These are phyloP conservation scores for Emmelina monodactyla DNA, from an alignment of 2,888 invertebrate genomes.

Conservation along the genomic window DNA sequence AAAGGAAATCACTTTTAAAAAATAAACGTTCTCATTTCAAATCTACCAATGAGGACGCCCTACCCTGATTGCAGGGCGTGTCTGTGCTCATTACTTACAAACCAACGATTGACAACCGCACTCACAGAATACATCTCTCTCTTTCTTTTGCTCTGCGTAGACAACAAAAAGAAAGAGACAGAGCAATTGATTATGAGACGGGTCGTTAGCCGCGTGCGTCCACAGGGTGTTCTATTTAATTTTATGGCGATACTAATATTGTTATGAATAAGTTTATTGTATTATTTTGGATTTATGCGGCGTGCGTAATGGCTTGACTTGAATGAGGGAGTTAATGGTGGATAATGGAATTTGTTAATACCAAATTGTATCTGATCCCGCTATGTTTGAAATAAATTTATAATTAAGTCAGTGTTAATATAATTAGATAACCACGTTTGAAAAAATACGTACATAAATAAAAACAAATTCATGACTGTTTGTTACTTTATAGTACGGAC, in stretches of 20 bases:
- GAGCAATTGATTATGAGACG: slow-evolving; percentile 25
- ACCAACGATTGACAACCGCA: slow-evolving; percentile 17
- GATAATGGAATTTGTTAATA: slow-evolving; percentile 22
- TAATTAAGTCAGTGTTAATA: no score
- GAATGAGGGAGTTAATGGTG: slow-evolving; percentile 21
- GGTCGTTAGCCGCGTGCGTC: slow-evolving; percentile 28
- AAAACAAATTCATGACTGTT: no score
- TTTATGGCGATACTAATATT: slow-evolving; percentile 50
- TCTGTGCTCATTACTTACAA: slow-evolving; percentile 50
- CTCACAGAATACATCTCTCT: slow-evolving; percentile 15
- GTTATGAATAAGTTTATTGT: slow-evolving; percentile 52
- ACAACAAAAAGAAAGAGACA: slow-evolving; percentile 18
- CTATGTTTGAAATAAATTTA: slow-evolving; percentile 11
- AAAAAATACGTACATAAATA: no score
- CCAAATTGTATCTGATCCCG: slow-evolving; percentile 14
- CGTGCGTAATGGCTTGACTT: slow-evolving; percentile 38
- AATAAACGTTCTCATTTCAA: slow-evolving; percentile 36
- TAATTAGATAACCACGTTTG: no score
- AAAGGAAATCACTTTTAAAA: slow-evolving; percentile 45
- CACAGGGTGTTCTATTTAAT: slow-evolving; percentile 59
- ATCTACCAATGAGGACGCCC: slow-evolving; percentile 44
- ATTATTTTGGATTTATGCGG: slow-evolving; percentile 45
- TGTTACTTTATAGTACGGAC: no score
- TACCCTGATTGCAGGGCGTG: slow-evolving; percentile 55
- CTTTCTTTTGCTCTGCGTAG: slow-evolving; percentile 23